Evolutionary conservation across 2,113 vertebrate genomes (phyloP).

Genomic region (Heterotis niloticus): DNA sequence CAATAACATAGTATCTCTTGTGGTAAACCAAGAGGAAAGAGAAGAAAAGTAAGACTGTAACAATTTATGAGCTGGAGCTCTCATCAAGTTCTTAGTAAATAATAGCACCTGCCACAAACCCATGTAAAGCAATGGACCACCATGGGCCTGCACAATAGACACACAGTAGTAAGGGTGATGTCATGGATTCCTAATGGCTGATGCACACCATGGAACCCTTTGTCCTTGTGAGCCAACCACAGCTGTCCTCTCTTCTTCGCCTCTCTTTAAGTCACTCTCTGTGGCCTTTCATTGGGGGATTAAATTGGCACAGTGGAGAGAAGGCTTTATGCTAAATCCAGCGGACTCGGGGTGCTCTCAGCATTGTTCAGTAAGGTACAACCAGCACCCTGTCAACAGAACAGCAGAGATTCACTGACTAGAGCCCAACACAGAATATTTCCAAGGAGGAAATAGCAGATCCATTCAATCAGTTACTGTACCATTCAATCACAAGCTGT

Average conservation of each 20-base stretch:
- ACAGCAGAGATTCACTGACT: background rate
- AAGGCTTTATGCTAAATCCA: conserved; percentile 3
- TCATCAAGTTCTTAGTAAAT: background rate
- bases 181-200: conserved; percentile 61
- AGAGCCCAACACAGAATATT: background rate
- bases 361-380: conserved; percentile 13
- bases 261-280: conserved; percentile 38
- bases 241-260: conserved; percentile 55
- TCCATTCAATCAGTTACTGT: background rate
- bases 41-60: conserved; percentile 5
- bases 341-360: conserved; percentile 20
- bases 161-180: conserved; percentile 44
- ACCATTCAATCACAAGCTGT: background rate
- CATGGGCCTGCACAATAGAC: conserved; percentile 24
- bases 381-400: background rate
- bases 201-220: conserved; percentile 40
- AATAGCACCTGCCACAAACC: conserved; percentile 21
- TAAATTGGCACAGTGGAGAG: conserved; percentile 46
- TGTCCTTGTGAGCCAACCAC: conserved; percentile 49
- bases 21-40: background rate
- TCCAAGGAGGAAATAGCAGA: background rate
- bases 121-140: background rate
- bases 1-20: background rate
- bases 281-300: conserved; percentile 46
- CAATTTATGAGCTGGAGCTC: background rate